phyloP scores from a whole-genome alignment of 1,140 invertebrate genomes.

The Phymastichus coffea region DNA sequence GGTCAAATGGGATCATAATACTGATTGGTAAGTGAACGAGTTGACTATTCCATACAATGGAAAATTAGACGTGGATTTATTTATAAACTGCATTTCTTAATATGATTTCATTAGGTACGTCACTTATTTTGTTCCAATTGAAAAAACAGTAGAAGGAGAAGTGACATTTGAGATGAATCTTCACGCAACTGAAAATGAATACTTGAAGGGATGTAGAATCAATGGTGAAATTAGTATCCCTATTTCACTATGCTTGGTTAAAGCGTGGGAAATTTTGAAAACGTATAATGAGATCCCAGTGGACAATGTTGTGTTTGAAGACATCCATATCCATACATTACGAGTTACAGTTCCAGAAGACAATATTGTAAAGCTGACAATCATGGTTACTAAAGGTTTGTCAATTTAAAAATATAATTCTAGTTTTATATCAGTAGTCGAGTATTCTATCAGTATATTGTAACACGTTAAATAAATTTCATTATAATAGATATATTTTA shows the following conservation, averaged over 20 bases:
- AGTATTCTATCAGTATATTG: no score
- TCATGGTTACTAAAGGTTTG: constrained; percentile 76
- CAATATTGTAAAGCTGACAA: constrained; percentile 67
- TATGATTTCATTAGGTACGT: constrained; percentile 59
- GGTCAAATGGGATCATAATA: constrained; percentile 75
- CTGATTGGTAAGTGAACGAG: constrained; percentile 67
- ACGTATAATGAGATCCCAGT: constrained; percentile 66
- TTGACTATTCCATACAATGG: no score
- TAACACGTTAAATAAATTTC: no score
- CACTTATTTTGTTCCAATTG: constrained; percentile 56
- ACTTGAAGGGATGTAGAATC: constrained; percentile 76
- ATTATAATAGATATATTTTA: no score
- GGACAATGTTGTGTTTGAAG: constrained; percentile 76
- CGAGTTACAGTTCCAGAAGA: constrained; percentile 68
- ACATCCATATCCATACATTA: constrained; percentile 77
- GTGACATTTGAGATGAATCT: constrained; percentile 63
- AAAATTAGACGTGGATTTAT: no score
- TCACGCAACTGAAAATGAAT: constrained; percentile 67
- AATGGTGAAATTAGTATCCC: constrained; percentile 82
- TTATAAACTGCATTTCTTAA: no score
- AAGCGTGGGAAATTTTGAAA: constrained; percentile 83
- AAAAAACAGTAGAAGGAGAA: constrained; percentile 63
- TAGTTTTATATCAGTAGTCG: no score
- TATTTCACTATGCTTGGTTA: constrained; percentile 76
- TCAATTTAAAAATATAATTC: no score